Conservation (phyloP, 2,113 vertebrate genomes). For the Pontoporia blainvillei region DNA sequence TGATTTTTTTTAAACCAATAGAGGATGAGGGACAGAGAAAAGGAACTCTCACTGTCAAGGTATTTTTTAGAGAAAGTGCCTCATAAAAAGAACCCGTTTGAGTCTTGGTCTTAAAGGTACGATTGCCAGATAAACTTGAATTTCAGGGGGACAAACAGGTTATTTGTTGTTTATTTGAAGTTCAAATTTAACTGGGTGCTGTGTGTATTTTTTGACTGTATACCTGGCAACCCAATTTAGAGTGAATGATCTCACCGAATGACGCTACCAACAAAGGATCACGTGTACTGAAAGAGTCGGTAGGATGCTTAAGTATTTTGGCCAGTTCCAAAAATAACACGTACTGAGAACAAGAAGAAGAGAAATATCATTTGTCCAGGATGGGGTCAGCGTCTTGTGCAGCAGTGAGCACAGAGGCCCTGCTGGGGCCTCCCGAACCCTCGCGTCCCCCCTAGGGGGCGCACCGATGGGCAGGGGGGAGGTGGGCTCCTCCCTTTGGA, state of each 20-base stretch:
- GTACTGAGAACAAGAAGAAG: not conserved
- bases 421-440: fast-evolving
- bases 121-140: not conserved
- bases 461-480: fast-evolving
- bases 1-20: not conserved
- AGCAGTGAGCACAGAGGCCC: not conserved
- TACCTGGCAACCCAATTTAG: no score
- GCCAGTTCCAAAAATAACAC: not conserved
- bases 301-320: not conserved
- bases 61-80: not conserved
- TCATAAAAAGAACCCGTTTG: not conserved
- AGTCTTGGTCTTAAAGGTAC: not conserved
- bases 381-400: not conserved
- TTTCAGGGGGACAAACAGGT: not conserved
- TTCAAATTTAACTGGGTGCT: not conserved
- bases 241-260: not conserved
- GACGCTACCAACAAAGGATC: not conserved
- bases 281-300: not conserved
- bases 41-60: fast-evolving
- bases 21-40: not conserved
- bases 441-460: fast-evolving
- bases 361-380: not conserved
- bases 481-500: fast-evolving
- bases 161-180: not conserved
- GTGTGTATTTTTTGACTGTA: not conserved